Percentiles rank a stretch among this genome's conserved stretches.
phyloP scores from a whole-genome alignment of 2,888 invertebrate genomes.

The Anodontia alba region DNA sequence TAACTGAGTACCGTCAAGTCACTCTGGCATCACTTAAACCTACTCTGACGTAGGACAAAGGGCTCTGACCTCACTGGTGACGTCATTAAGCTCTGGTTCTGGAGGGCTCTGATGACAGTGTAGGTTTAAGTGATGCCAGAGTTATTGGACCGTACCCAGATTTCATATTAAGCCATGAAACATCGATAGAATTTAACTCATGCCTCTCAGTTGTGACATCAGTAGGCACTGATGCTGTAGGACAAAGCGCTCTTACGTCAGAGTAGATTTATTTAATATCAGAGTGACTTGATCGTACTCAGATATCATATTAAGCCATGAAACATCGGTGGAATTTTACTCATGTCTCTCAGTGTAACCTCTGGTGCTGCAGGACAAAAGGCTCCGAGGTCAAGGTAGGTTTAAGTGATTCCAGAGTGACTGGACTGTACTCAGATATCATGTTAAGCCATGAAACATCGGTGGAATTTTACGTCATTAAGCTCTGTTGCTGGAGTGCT shows the following conservation, averaged over 20 bases:
- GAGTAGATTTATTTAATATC: background rate
- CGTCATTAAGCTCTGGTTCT: background rate
- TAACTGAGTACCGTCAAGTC: background rate
- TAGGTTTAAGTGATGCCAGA: background rate
- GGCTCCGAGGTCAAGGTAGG: background rate
- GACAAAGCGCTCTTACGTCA: background rate
- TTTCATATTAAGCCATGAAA: background rate
- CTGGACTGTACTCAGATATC: background rate
- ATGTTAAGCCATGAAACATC: background rate
- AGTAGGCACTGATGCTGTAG: constrained; percentile 2
- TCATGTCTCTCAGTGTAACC: no score
- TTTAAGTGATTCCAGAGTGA: constrained; percentile 2
- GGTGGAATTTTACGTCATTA: background rate
- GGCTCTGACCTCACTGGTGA: background rate
- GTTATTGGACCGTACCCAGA: background rate
- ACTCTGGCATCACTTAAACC: constrained; percentile 1
- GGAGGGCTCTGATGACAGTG: background rate
- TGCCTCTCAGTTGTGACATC: background rate
- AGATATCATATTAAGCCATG: background rate
- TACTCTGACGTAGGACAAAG: background rate
- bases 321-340: constrained; percentile 1
- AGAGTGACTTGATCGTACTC: background rate
- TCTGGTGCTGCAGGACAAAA: no score
- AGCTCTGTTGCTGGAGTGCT: no score
- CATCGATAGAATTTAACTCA: background rate